Evolutionary conservation across 2,113 vertebrate species (phyloP), one percentile per base, ranked within the genome.

Genomic region (Alethe castanea): DNA sequence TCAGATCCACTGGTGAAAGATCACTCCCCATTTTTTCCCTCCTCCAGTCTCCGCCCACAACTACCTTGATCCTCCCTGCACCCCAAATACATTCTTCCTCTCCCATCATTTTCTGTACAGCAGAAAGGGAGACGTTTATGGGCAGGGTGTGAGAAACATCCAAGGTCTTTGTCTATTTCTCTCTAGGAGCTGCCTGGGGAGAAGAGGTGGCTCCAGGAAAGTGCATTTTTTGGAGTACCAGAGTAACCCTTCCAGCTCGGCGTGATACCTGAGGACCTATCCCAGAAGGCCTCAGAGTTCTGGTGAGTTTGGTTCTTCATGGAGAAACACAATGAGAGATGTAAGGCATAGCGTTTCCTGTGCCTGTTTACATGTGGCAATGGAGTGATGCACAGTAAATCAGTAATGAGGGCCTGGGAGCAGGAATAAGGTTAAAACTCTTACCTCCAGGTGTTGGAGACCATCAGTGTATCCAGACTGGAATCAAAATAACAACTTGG

Each of bases 361-460:
- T 33, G 38, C n/a, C 33, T 56, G 26, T 40, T 53, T 9, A 0
- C 14, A 3, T 31, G 26, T 60, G 52, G 22, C 52, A 29, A 31
- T 26, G 35, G 18, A 70, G 47, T 16, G 23, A 62, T 11, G 9
- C 11, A 47, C 42, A 77, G 23, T 17, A 61, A 69, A 38, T 33
- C 52, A 42, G 6, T 48, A 38, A 44, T 1, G 1, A 42, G 74
- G 12, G 59, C 14, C 52, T 53, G n/a, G 57, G 53, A 80, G 45
- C 15, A 77, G 28, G 53, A 72, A 53, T 86, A 94, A 90, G 14
- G 50, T 77, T 85, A 42, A 53, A 96, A 45, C 45, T 61, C 17
- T 42, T 82, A 31, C 42, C 36, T 66, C 35, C 6, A 5, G 45
- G 22, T 40, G 11, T 3, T 81, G 72, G 25, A 66, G 35, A 8